phyloP scores from a whole-genome alignment of 1,140 invertebrate genomes.

The Nasonia longicornis region DNA sequence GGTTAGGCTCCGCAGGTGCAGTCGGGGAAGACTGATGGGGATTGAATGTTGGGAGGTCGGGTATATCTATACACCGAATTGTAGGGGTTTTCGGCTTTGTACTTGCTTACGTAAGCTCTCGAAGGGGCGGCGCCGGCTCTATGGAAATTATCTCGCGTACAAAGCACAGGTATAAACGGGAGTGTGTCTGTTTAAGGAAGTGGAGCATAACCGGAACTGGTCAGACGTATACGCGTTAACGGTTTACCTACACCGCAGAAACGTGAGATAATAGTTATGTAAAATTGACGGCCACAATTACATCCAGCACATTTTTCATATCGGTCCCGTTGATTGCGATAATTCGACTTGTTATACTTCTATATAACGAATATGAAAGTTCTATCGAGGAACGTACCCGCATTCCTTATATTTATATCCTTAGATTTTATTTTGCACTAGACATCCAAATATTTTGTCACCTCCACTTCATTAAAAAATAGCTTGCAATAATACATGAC shows the following conservation, averaged over 20 bases:
- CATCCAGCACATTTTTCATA: background rate
- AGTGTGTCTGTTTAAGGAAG: background rate
- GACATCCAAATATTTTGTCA: too few relatives aligned
- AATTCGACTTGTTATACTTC: too few relatives aligned
- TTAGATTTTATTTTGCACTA: too few relatives aligned
- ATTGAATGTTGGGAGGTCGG: background rate
- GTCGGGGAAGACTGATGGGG: background rate
- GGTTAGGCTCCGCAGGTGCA: background rate
- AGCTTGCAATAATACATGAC: too few relatives aligned
- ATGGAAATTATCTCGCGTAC: background rate
- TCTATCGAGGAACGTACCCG: too few relatives aligned
- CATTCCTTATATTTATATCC: too few relatives aligned
- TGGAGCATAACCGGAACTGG: background rate
- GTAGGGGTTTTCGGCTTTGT: too few relatives aligned
- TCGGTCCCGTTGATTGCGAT: too few relatives aligned
- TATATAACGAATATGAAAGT: too few relatives aligned
- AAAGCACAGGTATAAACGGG: background rate
- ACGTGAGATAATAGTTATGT: background rate
- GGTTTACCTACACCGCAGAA: too few relatives aligned
- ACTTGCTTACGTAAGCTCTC: background rate
- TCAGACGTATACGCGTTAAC: background rate
- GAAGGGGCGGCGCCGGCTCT: background rate
- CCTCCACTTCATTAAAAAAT: too few relatives aligned
- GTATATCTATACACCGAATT: too few relatives aligned
- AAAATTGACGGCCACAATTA: constrained; percentile 1